These are phyloP conservation scores for Acronicta psi DNA, from an alignment of 2,888 invertebrate species.

Conservation along the genomic window DNA sequence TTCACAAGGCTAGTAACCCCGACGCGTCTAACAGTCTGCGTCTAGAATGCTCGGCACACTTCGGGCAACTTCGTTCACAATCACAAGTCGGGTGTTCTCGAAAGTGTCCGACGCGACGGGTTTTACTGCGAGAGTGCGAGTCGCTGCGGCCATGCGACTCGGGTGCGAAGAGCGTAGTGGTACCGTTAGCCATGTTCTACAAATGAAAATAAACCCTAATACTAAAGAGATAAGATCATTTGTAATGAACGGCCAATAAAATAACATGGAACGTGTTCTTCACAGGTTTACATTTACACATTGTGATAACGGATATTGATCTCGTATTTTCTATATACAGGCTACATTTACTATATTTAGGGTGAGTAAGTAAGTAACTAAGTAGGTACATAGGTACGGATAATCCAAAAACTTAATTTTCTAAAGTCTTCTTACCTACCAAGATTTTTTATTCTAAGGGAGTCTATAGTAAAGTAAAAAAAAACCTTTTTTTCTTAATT, in stretches of 20 bases:
- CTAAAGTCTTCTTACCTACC: too few relatives aligned
- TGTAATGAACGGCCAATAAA: slow-evolving; percentile 1
- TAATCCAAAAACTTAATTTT: too few relatives aligned
- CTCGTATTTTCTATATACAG: too few relatives aligned
- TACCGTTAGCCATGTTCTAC: slow-evolving; percentile 12
- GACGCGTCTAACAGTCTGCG: slow-evolving; percentile 3
- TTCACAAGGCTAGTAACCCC: slow-evolving; percentile 40
- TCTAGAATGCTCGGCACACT: slow-evolving; percentile 45
- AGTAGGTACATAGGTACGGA: too few relatives aligned
- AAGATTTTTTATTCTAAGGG: too few relatives aligned
- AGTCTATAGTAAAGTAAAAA: too few relatives aligned
- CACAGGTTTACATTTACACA: background rate
- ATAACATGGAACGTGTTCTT: slow-evolving; percentile 1
- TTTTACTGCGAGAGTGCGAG: background rate
- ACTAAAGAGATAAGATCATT: background rate
- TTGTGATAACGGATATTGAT: slow-evolving; percentile 1
- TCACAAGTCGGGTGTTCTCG: slow-evolving; percentile 21
- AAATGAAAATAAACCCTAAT: slow-evolving; percentile 31
- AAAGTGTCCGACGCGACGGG: slow-evolving; percentile 1
- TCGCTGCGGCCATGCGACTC: too few relatives aligned
- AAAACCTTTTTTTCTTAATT: too few relatives aligned
- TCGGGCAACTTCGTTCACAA: slow-evolving; percentile 40
- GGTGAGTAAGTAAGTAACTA: too few relatives aligned
- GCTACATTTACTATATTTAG: too few relatives aligned
- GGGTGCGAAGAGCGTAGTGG: background rate